phyloP scores from a whole-genome alignment of 2,797 vertebrate genomes.

The Tapirus indicus region DNA sequence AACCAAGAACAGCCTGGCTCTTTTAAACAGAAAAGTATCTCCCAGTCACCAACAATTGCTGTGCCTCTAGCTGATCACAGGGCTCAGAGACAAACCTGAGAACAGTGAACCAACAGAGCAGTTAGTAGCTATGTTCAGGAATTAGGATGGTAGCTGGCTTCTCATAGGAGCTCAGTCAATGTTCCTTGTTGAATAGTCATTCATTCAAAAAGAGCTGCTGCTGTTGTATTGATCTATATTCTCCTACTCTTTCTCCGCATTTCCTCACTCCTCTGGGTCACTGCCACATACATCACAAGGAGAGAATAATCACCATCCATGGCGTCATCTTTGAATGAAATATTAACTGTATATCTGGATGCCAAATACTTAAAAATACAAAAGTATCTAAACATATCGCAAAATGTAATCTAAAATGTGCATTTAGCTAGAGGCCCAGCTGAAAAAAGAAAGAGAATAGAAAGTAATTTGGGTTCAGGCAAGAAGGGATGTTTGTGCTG shows the following conservation, averaged over 20 bases:
- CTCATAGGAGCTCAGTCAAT: neutral
- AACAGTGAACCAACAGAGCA: neutral
- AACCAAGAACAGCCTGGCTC: neutral
- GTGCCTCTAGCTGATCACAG: neutral
- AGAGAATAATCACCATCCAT: neutral
- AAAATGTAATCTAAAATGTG: slow-evolving; percentile 57
- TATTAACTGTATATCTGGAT: neutral
- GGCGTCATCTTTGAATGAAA: slow-evolving; percentile 26
- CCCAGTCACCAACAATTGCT: neutral
- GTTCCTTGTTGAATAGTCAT: neutral
- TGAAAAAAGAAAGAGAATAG: neutral
- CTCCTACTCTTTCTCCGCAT: neutral
- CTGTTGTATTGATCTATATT: neutral
- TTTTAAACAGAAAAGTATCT: slow-evolving; percentile 14
- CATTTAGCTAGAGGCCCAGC: neutral
- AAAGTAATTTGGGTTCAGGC: slow-evolving; percentile 5
- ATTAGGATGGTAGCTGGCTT: neutral
- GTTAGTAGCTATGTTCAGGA: neutral
- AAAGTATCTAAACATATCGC: neutral
- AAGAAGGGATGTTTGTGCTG: slow-evolving; percentile 22
- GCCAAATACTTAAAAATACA: slow-evolving; percentile 28
- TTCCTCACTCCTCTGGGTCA: slow-evolving; percentile 17
- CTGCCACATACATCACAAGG: neutral
- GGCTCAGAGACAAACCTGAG: slow-evolving; percentile 10
- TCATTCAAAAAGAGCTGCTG: neutral